A percentile compares a stretch with the other conserved stretches of the same genome.
Evolutionary conservation across 2,113 vertebrate genomes (phyloP).

Genomic region (Laterallus jamaicensis): DNA sequence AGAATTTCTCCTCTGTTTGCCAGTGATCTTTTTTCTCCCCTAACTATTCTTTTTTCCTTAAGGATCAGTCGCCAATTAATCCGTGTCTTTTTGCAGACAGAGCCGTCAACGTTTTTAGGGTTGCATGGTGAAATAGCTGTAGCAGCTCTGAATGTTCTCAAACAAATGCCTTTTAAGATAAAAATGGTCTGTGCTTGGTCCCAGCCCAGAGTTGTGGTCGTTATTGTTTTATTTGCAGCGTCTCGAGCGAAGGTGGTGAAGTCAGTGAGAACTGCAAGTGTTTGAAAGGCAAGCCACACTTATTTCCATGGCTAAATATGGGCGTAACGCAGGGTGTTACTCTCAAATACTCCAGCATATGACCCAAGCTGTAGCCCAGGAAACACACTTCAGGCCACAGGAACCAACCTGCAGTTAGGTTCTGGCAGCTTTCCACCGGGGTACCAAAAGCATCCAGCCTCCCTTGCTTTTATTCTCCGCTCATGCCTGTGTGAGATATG

Average conservation of each 20-base stretch:
- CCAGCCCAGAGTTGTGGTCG: background rate
- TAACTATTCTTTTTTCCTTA: background rate
- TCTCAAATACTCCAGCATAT: background rate
- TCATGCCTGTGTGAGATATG: background rate
- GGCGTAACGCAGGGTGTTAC: background rate
- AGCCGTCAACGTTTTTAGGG: background rate
- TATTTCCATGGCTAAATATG: conserved; percentile 49
- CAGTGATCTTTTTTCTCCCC: background rate
- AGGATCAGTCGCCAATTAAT: conserved; percentile 16
- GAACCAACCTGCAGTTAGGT: background rate
- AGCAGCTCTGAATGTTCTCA: background rate
- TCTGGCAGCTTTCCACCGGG: background rate
- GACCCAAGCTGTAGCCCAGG: background rate
- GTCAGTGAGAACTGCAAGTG: background rate
- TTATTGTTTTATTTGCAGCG: background rate
- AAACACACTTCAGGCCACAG: background rate
- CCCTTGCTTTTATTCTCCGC: background rate
- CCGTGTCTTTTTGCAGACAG: background rate
- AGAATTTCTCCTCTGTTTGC: background rate
- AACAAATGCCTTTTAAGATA: conserved; percentile 60
- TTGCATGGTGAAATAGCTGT: background rate
- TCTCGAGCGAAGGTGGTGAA: background rate
- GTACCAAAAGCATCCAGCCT: background rate
- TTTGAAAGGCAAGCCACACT: background rate
- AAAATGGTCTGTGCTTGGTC: conserved; percentile 6